phyloP scores from a whole-genome alignment of 2,888 invertebrate genomes.

The Isoperla grammatica region DNA sequence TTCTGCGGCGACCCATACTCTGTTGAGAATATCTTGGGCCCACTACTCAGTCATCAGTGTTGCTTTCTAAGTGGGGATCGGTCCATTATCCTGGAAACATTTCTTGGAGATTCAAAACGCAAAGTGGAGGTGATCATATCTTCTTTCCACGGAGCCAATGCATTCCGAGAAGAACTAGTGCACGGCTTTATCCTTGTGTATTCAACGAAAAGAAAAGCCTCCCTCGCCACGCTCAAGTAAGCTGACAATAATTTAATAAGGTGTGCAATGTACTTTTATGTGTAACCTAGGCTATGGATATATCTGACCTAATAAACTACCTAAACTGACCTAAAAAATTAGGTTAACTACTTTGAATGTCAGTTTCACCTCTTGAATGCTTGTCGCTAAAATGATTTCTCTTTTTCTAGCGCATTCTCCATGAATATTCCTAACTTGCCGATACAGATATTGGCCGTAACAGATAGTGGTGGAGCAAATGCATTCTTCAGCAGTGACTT shows the following conservation, averaged over 20 bases:
- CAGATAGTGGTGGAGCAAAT: slow-evolving; percentile 82
- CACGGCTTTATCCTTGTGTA: slow-evolving; percentile 95
- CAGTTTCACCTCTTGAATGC: background rate
- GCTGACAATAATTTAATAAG: too few relatives aligned
- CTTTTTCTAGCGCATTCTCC: slow-evolving; percentile 71
- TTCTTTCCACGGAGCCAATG: slow-evolving; percentile 90
- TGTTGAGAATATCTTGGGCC: slow-evolving; percentile 82
- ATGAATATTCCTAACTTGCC: slow-evolving; percentile 90
- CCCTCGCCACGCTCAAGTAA: slow-evolving; percentile 84
- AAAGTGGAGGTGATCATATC: slow-evolving; percentile 88
- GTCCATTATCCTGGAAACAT: slow-evolving; percentile 86
- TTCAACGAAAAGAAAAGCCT: slow-evolving; percentile 91
- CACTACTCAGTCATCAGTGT: slow-evolving; percentile 79
- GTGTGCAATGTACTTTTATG: too few relatives aligned
- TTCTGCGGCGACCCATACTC: slow-evolving; percentile 94
- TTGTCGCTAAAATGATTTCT: background rate
- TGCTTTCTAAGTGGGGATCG: slow-evolving; percentile 81
- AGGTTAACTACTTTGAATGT: background rate
- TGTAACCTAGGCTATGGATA: too few relatives aligned
- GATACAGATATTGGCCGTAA: slow-evolving; percentile 89
- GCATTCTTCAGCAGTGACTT: slow-evolving; percentile 87
- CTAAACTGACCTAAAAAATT: too few relatives aligned
- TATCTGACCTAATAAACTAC: too few relatives aligned
- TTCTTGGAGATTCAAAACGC: slow-evolving; percentile 83
- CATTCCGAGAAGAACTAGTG: slow-evolving; percentile 84